Evolutionary conservation across 2,888 invertebrate genomes (phyloP).

Genomic region (Byasa hedistus): DNA sequence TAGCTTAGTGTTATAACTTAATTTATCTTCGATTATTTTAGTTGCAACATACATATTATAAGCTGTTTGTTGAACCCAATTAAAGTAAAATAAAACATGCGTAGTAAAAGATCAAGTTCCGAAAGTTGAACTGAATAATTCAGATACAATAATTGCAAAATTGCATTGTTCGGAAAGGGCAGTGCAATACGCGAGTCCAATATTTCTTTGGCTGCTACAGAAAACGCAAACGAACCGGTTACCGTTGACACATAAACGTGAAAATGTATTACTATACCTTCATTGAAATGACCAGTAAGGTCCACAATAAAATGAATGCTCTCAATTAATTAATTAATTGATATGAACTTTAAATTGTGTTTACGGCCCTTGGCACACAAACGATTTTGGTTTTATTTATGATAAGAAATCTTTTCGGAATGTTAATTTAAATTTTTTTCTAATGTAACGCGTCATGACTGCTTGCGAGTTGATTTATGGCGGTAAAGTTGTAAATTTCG

Average conservation of each 20-base stretch:
- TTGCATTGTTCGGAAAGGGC: conserved; percentile 26
- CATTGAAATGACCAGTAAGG: conserved; percentile 22
- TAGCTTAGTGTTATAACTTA: too few species aligned
- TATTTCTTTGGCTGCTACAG: conserved; percentile 32
- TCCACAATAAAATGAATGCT: neutral
- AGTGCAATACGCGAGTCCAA: conserved; percentile 4
- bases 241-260: conserved; percentile 41
- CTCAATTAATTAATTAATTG: neutral
- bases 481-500: too few species aligned
- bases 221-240: conserved; percentile 44
- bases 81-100: too few species aligned
- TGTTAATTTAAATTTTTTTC: too few species aligned
- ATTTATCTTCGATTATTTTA: too few species aligned
- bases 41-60: too few species aligned
- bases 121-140: conserved; percentile 8
- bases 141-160: conserved; percentile 16
- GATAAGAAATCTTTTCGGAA: neutral
- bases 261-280: conserved; percentile 28
- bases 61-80: too few species aligned
- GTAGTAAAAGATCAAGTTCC: neutral
- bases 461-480: too few species aligned
- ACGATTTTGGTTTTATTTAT: neutral
- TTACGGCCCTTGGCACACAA: neutral
- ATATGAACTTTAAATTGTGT: neutral
- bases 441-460: neutral